Base-by-base conservation (phyloP, 2,113 vertebrate species). In the Phainopepla nitens region DNA sequence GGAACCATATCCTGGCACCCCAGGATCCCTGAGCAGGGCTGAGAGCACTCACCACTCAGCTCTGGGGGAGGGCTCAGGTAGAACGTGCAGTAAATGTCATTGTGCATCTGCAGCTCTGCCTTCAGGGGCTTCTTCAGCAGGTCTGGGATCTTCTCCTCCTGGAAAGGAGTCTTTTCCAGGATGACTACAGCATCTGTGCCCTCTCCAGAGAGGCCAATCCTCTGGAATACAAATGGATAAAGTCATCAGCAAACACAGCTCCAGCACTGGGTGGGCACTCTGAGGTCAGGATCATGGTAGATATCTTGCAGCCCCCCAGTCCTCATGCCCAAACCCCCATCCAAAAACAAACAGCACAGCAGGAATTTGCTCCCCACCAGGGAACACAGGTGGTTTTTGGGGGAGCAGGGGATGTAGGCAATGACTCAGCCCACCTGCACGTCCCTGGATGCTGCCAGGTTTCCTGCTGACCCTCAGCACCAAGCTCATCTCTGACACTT, bases 71-170 rank as follows among this genome's bases (percentile, higher is more conserved):
- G 98, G 22, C 97, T 98, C 35, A 99, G 97, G 47, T 97, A 96
- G 86, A 99, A 99, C 0, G 98, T 99, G 97, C 98, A 98, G 97
- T 99, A 99, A 90, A 99, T 99, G 69, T 99, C 99, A 18, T 99
- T 99, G 69, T 41, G 97, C 97, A 99, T 98, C 90, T 99, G 98
- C 58, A 99, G 95, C 79, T 98, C 97, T 14, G 99, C 96, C 0
- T 90, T 97, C 5, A 98, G 98, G 23, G 91, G 95, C 24, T 94
- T 96, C 31, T 70, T 96, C 58, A 99, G 98, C 54, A 99, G 96
- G 42, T 98, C 98, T 0, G 72, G 20, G 23, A 99, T 88, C 8
- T 94, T 95, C 22, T 99, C 99, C 77, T 98, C 98, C 79, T 98
- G 98, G 97, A 99, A 98, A 5, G 99, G 99, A 3, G 98, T 99